Percentiles rank a stretch among this genome's conserved stretches.
phyloP scores from a whole-genome alignment of 2,797 vertebrate genomes.

The Lepus oiostolus region DNA sequence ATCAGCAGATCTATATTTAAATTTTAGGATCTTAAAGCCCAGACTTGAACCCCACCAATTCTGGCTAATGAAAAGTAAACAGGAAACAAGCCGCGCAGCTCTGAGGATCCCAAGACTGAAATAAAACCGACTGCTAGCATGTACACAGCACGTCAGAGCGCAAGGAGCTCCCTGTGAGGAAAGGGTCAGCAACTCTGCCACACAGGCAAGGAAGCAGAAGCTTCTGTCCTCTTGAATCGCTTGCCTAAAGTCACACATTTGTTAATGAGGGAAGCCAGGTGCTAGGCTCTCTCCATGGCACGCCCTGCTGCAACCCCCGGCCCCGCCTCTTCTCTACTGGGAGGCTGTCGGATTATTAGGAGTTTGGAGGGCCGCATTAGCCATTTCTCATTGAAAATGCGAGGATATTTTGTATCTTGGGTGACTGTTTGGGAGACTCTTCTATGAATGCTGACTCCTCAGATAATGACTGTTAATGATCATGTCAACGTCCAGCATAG shows the following conservation, averaged over 20 bases:
- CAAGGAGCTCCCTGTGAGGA: conserved; percentile 13
- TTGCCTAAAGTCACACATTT: neutral
- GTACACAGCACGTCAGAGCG: neutral
- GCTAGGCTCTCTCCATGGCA: neutral
- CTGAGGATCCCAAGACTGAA: neutral
- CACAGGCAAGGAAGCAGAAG: neutral
- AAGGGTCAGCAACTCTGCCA: neutral
- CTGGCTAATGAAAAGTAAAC: conserved; percentile 60
- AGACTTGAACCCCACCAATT: conserved; percentile 65
- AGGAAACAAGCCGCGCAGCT: neutral
- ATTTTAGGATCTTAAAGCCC: conserved; percentile 34
- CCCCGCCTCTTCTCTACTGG: neutral
- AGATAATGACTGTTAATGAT: neutral
- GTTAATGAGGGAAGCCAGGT: neutral
- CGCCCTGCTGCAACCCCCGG: neutral
- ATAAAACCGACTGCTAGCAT: conserved; percentile 27
- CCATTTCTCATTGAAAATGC: neutral
- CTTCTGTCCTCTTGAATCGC: conserved; percentile 1
- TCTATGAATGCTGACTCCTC: neutral
- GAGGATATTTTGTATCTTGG: neutral
- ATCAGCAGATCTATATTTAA: conserved; percentile 76
- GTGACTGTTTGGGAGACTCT: conserved; percentile 7
- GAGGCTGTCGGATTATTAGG: neutral
- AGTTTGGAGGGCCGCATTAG: conserved; percentile 14
- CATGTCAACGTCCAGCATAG: neutral